Conservation (phyloP, 2,113 vertebrate genomes). For the Tautogolabrus adspersus region DNA sequence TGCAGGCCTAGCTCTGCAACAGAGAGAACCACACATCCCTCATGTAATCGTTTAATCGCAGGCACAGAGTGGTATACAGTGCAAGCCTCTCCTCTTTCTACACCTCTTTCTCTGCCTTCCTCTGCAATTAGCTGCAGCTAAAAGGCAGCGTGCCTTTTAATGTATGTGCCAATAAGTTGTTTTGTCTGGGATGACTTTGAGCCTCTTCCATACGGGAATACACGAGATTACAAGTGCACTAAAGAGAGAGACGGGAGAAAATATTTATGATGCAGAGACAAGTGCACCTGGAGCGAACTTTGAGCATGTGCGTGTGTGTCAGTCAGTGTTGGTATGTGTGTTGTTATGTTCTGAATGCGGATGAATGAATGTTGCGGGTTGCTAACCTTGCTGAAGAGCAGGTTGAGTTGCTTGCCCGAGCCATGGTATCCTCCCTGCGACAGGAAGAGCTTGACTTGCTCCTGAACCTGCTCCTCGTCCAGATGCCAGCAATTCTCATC, state of each 20-base stretch:
- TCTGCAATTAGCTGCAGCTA: constrained; percentile 46
- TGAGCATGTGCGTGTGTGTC: neutral
- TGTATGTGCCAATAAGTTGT: constrained; percentile 42
- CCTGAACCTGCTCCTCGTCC: constrained; percentile 99
- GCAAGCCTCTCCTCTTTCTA: constrained; percentile 25
- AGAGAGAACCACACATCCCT: constrained; percentile 26
- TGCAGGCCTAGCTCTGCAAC: constrained; percentile 47
- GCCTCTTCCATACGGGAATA: constrained; percentile 36
- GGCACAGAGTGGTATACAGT: constrained; percentile 8
- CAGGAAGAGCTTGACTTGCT: constrained; percentile 98
- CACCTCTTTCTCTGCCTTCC: constrained; percentile 17
- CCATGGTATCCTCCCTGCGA: constrained; percentile 98
- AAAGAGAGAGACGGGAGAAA: constrained; percentile 15
- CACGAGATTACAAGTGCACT: constrained; percentile 24
- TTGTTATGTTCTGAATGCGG: constrained; percentile 32
- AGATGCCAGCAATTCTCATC: constrained; percentile 99
- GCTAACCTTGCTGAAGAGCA: constrained; percentile 98
- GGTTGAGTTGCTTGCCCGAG: constrained; percentile 99
- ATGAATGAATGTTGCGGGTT: constrained; percentile 6
- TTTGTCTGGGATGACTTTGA: constrained; percentile 41
- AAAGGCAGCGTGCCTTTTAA: constrained; percentile 44
- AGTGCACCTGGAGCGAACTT: constrained; percentile 15
- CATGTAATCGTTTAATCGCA: constrained; percentile 42
- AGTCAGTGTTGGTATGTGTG: constrained; percentile 13
- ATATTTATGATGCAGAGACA: constrained; percentile 33